Base-by-base conservation (phyloP, 2,113 vertebrate species). In the Bathybates hornii region DNA sequence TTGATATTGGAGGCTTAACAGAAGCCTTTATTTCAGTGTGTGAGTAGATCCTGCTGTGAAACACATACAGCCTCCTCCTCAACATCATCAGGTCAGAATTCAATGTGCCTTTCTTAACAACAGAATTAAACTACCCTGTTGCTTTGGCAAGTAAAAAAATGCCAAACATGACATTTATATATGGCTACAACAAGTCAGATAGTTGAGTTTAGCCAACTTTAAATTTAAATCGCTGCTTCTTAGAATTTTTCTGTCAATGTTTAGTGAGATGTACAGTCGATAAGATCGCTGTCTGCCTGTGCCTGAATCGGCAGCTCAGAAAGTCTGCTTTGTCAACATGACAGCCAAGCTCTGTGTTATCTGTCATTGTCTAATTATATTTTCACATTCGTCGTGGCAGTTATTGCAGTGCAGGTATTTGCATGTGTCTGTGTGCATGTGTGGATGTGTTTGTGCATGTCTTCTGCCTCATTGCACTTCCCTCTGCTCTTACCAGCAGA, bases 311-410 rank as follows among this genome's bases (percentile, higher is more conserved):
- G 50, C 83, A 86, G 63, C 88, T 90, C 71, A 81, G 83, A 86
- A 88, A 95, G 50, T 86, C 86, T 90, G 57, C 83, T 86, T 85
- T 91, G 83, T 82, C 87, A 95, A 87, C 90, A 94, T 78, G 85
- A 94, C 57, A 83, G 66, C 43, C 83, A 91, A 84, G 73, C 86
- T 61, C 88, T 95, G 84, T 57, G 32, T 89, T 89, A 68, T 86
- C 56, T 54, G 36, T 57, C 83, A 86, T 41, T 59, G 48, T 52
- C 79, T 79, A 78, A 88, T 87, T 89, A 57, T 54, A 80, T 87
- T 89, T 86, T 87, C 53, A 29, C 66, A 63, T 78, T 61, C 68
- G 50, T 66, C 12, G 24, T 86, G 82, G 43, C 71, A 90, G 83
- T 52, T 83, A 13, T 73, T 89, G 34, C 73, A 86, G 45, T 84